Percentiles rank a stretch among this genome's conserved stretches.
Conservation (phyloP, 2,797 vertebrate species). For the Hybognathus amarus region DNA sequence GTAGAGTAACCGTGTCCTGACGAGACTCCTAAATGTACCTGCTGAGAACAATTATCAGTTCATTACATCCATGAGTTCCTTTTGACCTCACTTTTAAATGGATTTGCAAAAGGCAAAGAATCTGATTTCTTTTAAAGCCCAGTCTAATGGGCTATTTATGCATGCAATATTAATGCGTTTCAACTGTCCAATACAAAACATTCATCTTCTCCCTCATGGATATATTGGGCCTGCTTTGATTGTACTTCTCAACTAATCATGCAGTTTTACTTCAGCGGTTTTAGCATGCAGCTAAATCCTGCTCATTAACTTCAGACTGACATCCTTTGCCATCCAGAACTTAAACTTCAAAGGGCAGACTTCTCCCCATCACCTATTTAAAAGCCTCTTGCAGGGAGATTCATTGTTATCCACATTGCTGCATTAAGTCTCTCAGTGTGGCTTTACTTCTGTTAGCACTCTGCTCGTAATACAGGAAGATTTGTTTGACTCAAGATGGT, state of each 20-base stretch:
- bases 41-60: slow-evolving; percentile 60
- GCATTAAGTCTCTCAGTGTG: slow-evolving; percentile 14
- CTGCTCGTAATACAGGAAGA: not conserved
- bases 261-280: slow-evolving; percentile 18
- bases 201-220: slow-evolving; percentile 25
- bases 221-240: slow-evolving; percentile 53
- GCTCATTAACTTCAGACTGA: slow-evolving; percentile 37
- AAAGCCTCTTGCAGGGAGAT: slow-evolving; percentile 22
- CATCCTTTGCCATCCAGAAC: slow-evolving; percentile 25
- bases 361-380: slow-evolving; percentile 37
- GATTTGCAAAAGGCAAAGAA: slow-evolving; percentile 60
- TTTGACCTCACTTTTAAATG: slow-evolving; percentile 61
- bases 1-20: slow-evolving; percentile 28
- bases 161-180: slow-evolving; percentile 62
- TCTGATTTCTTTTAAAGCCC: slow-evolving; percentile 59
- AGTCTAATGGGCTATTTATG: slow-evolving; percentile 61
- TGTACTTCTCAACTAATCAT: slow-evolving; percentile 49
- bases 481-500: not conserved
- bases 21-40: slow-evolving; percentile 43
- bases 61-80: slow-evolving; percentile 54
- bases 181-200: slow-evolving; percentile 55
- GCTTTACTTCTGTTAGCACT: not conserved
- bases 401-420: slow-evolving; percentile 16
- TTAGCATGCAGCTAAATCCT: slow-evolving; percentile 41
- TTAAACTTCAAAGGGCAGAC: slow-evolving; percentile 49